phyloP scores from a whole-genome alignment of 2,113 vertebrate genomes.

The Cromileptes altivelis region DNA sequence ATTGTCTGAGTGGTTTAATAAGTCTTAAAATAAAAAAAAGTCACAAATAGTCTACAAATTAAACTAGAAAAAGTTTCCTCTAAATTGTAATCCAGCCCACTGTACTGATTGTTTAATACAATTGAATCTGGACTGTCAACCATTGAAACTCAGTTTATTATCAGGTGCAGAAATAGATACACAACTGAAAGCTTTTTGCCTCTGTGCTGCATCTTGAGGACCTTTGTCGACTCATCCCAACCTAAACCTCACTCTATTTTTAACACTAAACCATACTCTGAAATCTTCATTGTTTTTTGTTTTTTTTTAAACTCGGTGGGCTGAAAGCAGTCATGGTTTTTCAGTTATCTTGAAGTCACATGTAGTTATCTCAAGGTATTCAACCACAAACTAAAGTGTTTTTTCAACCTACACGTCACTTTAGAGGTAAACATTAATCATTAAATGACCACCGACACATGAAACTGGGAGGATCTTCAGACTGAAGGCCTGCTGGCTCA shows the following conservation, averaged over 20 bases:
- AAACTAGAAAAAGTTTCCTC: background rate
- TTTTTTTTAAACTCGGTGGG: background rate
- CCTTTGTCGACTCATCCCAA: background rate
- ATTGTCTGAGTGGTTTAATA: background rate
- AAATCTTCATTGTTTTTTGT: background rate
- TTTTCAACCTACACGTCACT: background rate
- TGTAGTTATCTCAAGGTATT: background rate
- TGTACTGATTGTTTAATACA: background rate
- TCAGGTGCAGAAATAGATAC: background rate
- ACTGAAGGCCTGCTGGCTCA: background rate
- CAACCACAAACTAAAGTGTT: background rate
- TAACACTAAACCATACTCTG: conserved; percentile 7
- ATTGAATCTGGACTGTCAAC: background rate
- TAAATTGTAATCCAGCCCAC: background rate
- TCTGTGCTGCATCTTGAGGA: background rate
- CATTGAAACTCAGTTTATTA: background rate
- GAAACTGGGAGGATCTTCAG: background rate
- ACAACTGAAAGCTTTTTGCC: background rate
- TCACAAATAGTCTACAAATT: background rate
- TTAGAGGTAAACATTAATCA: background rate
- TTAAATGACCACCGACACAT: background rate
- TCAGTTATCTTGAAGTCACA: conserved; percentile 5
- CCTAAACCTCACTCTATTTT: conserved; percentile 17
- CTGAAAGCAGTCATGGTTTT: background rate
- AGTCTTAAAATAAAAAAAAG: background rate